Evolutionary conservation across 2,797 vertebrate genomes (phyloP), one percentile per base, ranked within the genome.

Genomic region (Myotis vivesi): DNA sequence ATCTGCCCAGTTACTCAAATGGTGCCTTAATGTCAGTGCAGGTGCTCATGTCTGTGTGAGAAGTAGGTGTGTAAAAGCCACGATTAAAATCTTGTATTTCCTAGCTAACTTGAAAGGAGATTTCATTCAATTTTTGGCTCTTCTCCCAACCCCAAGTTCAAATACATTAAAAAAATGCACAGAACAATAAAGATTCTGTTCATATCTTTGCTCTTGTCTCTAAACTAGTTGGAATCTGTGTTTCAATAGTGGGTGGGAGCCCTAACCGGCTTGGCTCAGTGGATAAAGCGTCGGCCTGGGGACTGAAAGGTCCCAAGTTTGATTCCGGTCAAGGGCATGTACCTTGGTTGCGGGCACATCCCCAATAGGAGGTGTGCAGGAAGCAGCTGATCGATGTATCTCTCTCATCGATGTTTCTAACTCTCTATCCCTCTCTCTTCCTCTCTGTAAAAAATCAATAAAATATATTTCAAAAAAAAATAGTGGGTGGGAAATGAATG

Each of bases 121-220:
- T 85, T 85, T 49, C 85, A 92, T 84, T 2, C 73, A 71, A 25
- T 46, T 84, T 62, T 83, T 73, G 51, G 25, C 71, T 95, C 59
- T 79, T 84, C 59, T 82, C 11, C 16, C 23, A 3, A 44, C 23
- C 22, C 33, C 41, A 83, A 82, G 23, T 80, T 85, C 30, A 87
- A 87, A 92, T 62, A 71, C 59, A 71, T 51, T 36, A 89, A 87
- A 84, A 44, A 33, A 77, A 94, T 80, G 36, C 49, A 59, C 6
- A 85, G 38, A 71, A 82, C 55, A 94, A 93, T 64, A 59, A 72
- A 55, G 75, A 92, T 68, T 72, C 49, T 92, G 53, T 95, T 94
- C 51, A 41, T 49, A 38, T 62, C 84, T 93, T 96, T 33, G 51
- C 38, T 55, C 69, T 81, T 79, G 33, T 79, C 66, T 94, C 93